Evolutionary conservation across 2,888 invertebrate species (phyloP).

Genomic region (Metalampra italica): DNA sequence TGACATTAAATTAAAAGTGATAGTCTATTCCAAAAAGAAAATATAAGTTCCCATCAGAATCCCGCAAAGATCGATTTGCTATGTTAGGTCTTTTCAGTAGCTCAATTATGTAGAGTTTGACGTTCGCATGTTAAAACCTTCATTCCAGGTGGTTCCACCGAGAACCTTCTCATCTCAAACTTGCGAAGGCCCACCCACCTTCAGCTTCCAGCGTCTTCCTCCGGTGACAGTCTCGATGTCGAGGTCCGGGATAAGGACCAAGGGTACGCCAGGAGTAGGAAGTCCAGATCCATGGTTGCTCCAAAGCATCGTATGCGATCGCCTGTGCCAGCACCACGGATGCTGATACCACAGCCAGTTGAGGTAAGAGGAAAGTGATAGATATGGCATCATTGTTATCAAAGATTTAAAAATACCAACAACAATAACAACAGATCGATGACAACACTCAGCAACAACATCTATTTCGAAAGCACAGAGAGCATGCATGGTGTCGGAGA

Average conservation of each 20-base stretch:
- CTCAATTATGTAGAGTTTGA: too few relatives aligned
- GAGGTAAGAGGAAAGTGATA: slow-evolving; percentile 45
- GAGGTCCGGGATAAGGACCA: slow-evolving; percentile 52
- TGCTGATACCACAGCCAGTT: slow-evolving; percentile 34
- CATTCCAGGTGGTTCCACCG: slow-evolving; percentile 66
- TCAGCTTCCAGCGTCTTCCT: slow-evolving; percentile 61
- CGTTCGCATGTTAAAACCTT: not conserved
- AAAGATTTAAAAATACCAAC: too few relatives aligned
- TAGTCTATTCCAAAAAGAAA: too few relatives aligned
- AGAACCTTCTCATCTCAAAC: slow-evolving; percentile 48
- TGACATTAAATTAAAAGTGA: too few relatives aligned
- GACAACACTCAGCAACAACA: too few relatives aligned
- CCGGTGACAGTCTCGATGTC: slow-evolving; percentile 67
- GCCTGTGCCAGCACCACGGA: slow-evolving; percentile 57
- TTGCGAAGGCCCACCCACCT: slow-evolving; percentile 51
- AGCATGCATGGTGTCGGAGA: too few relatives aligned
- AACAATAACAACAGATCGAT: too few relatives aligned
- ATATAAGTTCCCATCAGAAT: too few relatives aligned
- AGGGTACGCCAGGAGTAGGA: slow-evolving; percentile 42
- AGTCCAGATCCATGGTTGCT: slow-evolving; percentile 64
- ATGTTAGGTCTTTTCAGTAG: too few relatives aligned
- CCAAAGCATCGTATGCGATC: slow-evolving; percentile 53
- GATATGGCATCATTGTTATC: too few relatives aligned
- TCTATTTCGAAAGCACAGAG: too few relatives aligned
- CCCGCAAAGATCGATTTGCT: too few relatives aligned